These are phyloP conservation scores for Grantiella picta DNA, from an alignment of 2,113 vertebrate species.

Conservation along the genomic window DNA sequence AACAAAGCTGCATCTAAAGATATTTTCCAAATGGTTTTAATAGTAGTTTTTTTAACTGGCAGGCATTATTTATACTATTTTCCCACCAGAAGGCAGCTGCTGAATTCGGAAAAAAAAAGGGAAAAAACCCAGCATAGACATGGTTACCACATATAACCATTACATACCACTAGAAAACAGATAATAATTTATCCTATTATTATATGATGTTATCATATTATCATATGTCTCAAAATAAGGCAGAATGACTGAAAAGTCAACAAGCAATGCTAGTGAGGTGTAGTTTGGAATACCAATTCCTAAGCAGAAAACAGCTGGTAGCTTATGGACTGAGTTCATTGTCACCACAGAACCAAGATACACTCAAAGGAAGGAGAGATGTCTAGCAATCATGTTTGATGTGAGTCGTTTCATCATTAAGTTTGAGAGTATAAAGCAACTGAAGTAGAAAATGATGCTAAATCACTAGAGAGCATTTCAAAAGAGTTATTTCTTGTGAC, in stretches of 20 bases:
- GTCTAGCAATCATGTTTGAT: neutral
- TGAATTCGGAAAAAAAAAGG: neutral
- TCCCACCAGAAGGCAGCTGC: neutral
- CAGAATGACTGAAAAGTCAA: neutral
- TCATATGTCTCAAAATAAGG: neutral
- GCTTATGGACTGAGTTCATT: neutral
- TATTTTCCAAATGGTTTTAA: neutral
- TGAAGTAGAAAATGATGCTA: conserved; percentile 4
- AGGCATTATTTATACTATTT: neutral
- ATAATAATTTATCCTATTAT: neutral
- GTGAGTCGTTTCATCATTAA: neutral
- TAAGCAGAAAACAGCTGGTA: neutral
- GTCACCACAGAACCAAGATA: neutral
- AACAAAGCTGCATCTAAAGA: neutral
- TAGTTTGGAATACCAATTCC: neutral
- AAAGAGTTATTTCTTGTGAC: neutral
- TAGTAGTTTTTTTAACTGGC: neutral
- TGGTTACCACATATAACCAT: neutral
- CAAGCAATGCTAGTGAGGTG: neutral
- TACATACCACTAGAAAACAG: neutral
- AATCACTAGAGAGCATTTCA: neutral
- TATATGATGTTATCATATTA: too few species aligned
- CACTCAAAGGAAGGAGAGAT: neutral
- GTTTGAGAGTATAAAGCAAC: neutral
- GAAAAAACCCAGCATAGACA: neutral